Evolutionary conservation across 2,113 vertebrate genomes (phyloP).

Genomic region (Gobius niger): DNA sequence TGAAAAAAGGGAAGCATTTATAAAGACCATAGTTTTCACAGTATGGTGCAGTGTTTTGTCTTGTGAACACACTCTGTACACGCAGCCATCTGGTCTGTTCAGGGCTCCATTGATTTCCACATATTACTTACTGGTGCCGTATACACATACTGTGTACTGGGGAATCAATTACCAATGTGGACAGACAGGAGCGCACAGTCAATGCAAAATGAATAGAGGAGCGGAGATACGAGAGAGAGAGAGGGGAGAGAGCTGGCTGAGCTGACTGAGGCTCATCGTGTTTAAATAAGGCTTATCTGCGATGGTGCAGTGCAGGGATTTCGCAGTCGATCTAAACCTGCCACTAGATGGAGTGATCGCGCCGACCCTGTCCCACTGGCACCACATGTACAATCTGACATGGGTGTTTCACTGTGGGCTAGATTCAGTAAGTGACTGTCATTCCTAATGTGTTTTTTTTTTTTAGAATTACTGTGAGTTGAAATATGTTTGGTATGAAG

Average conservation of each 20-base stretch:
- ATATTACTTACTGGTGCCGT: conserved; percentile 25
- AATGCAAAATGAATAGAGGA: conserved; percentile 27
- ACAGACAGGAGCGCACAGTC: conserved; percentile 21
- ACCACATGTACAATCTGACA: not conserved
- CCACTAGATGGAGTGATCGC: conserved; percentile 67
- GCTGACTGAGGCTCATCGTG: conserved; percentile 15
- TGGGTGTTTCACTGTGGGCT: not conserved
- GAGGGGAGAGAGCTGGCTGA: not conserved
- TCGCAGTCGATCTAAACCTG: conserved; percentile 2
- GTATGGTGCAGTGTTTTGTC: not conserved
- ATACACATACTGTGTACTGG: conserved; percentile 31
- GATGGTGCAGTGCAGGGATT: conserved; percentile 34
- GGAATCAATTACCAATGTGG: conserved; percentile 39
- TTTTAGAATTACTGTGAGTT: no score
- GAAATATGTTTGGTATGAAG: not conserved
- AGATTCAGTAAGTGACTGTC: no score
- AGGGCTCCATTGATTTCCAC: conserved; percentile 50
- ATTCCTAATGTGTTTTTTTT: not conserved
- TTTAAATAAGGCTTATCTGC: conserved; percentile 26
- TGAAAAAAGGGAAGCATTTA: not conserved
- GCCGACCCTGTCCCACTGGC: conserved; percentile 32
- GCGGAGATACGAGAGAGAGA: conserved; percentile 28
- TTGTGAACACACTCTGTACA: conserved; percentile 9
- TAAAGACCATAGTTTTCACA: not conserved
- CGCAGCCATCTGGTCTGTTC: conserved; percentile 5